Evolutionary conservation across 1,140 invertebrate genomes (phyloP).

Genomic region (Saccostrea glomerata): DNA sequence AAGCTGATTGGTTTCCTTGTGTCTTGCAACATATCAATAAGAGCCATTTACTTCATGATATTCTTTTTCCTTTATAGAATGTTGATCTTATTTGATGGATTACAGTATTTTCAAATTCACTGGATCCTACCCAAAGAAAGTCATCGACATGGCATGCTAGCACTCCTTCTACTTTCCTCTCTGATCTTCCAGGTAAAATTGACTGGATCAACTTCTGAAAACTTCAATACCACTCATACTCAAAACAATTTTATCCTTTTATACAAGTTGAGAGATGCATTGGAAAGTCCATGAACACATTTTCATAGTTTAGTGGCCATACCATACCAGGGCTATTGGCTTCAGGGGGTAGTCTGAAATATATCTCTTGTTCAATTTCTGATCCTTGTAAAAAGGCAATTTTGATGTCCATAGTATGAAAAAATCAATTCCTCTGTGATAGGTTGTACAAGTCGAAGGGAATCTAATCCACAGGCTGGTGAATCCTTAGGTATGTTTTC

Average conservation of each 20-base stretch:
- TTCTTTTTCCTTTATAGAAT: conserved; percentile 48
- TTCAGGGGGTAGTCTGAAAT: neutral
- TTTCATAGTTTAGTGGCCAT: conserved; percentile 1
- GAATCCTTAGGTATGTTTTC: too few species aligned
- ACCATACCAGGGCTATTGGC: neutral
- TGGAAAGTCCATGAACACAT: conserved; percentile 47
- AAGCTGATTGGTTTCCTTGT: conserved; percentile 34
- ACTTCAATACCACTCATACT: conserved; percentile 10
- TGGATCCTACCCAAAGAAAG: conserved; percentile 52
- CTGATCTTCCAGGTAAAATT: conserved; percentile 49
- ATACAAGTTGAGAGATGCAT: conserved; percentile 56
- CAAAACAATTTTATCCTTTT: conserved; percentile 48
- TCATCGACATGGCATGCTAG: conserved; percentile 59
- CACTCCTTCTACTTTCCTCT: conserved; percentile 43
- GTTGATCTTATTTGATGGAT: conserved; percentile 41
- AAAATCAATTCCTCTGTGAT: too few species aligned
- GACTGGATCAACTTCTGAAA: conserved; percentile 51
- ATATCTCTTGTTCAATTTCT: neutral
- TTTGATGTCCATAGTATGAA: too few species aligned
- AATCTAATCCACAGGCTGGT: too few species aligned
- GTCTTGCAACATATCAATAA: conserved; percentile 43
- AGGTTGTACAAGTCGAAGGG: too few species aligned
- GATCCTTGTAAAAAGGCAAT: too few species aligned
- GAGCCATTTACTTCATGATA: neutral
- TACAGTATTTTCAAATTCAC: conserved; percentile 42